Percentiles rank a stretch among this genome's conserved stretches.
phyloP scores from a whole-genome alignment of 1,140 invertebrate genomes.

The Lepidostoma basale region DNA sequence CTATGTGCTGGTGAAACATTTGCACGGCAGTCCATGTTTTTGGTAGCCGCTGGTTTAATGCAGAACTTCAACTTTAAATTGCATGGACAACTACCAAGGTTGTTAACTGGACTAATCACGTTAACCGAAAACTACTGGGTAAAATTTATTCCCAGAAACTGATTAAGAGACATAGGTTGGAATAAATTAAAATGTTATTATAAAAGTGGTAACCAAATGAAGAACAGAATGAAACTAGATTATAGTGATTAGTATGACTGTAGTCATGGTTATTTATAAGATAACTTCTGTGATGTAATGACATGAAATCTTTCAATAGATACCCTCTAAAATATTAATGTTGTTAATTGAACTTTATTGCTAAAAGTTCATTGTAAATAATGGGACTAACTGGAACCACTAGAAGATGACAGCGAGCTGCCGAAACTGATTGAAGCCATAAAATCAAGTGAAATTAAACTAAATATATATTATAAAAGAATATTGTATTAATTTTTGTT shows the following conservation, averaged over 20 bases:
- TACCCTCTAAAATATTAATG: not conserved
- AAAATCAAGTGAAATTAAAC: no score
- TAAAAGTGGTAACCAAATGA: no score
- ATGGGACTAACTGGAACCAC: no score
- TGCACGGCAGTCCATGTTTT: conserved; percentile 70
- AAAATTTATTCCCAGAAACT: conserved; percentile 22
- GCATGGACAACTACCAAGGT: not conserved
- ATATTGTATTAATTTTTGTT: no score
- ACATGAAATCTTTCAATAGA: not conserved
- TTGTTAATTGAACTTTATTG: no score
- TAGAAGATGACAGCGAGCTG: no score
- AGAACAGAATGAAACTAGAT: not conserved
- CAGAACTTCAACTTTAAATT: conserved; percentile 63
- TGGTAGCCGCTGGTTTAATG: conserved; percentile 66
- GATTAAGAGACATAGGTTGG: not conserved
- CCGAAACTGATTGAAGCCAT: no score
- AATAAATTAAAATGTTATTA: no score
- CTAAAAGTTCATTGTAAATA: no score
- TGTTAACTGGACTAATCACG: conserved; percentile 26
- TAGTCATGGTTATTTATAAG: not conserved
- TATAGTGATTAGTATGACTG: not conserved
- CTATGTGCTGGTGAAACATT: conserved; percentile 77
- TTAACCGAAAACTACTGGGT: conserved; percentile 29
- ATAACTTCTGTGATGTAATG: not conserved
- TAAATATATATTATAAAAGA: no score